Evolutionary conservation across 2,113 vertebrate species (phyloP).

Genomic region (Mohoua ochrocephala): DNA sequence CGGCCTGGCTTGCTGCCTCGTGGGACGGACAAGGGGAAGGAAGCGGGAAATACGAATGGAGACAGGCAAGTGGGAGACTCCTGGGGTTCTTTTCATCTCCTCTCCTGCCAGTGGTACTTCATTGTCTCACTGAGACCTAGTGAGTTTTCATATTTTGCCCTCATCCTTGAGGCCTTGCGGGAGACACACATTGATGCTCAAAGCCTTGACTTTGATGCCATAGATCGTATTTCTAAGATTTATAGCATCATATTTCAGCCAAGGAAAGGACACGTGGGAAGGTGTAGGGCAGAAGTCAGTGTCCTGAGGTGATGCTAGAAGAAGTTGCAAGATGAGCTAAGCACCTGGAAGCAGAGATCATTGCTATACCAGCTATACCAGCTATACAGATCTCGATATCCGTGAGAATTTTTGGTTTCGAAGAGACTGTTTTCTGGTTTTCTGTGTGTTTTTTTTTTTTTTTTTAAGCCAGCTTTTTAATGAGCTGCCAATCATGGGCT

Average conservation of each 20-base stretch:
- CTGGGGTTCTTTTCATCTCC: background rate
- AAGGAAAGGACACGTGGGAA: background rate
- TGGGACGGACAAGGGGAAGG: background rate
- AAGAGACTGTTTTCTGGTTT: background rate
- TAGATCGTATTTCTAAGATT: background rate
- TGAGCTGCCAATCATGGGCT: background rate
- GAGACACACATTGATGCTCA: background rate
- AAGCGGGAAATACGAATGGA: background rate
- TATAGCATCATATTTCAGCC: background rate
- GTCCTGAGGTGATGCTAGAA: fast-evolving
- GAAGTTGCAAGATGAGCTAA: background rate
- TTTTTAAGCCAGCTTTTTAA: background rate
- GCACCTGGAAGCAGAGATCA: background rate
- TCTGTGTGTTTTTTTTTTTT: too few relatives aligned
- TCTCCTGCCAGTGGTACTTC: background rate
- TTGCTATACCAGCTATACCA: background rate
- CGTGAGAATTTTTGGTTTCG: background rate
- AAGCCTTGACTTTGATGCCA: background rate
- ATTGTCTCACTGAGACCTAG: background rate
- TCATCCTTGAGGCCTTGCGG: fast-evolving
- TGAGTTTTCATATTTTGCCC: background rate
- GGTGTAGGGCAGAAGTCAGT: background rate
- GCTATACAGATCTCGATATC: background rate
- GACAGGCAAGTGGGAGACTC: background rate
- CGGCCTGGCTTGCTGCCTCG: background rate